phyloP scores from a whole-genome alignment of 2,888 invertebrate genomes.

The Agrochola lota region DNA sequence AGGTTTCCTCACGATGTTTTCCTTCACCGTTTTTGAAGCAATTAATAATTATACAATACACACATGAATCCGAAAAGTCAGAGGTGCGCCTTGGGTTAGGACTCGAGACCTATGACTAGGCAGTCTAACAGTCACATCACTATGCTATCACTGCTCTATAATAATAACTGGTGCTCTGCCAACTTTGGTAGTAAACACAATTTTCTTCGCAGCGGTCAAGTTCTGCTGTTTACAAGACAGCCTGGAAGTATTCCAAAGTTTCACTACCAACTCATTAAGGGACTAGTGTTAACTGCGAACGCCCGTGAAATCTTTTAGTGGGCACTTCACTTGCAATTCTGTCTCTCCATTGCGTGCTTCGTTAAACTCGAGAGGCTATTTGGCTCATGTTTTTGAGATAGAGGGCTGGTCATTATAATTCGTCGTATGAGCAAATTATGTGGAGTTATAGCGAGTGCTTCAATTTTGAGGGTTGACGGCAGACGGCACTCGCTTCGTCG shows the following conservation, averaged over 20 bases:
- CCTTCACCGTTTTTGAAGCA: no score
- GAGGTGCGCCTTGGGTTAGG: no score
- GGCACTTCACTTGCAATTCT: slow-evolving; percentile 81
- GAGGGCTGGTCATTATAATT: slow-evolving; percentile 69
- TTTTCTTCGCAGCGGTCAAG: slow-evolving; percentile 62
- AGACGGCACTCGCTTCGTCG: slow-evolving; percentile 17
- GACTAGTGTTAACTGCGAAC: slow-evolving; percentile 85
- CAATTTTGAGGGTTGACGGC: slow-evolving; percentile 29
- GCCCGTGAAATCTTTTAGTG: slow-evolving; percentile 87
- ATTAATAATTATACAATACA: no score
- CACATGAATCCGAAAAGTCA: no score
- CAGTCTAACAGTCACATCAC: no score
- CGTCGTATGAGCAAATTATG: slow-evolving; percentile 50
- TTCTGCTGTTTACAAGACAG: slow-evolving; percentile 81
- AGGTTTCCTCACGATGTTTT: no score
- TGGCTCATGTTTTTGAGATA: slow-evolving; percentile 79
- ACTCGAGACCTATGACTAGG: no score
- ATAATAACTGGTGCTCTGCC: slow-evolving; percentile 49
- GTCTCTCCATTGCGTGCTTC: slow-evolving; percentile 81
- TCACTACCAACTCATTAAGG: slow-evolving; percentile 85
- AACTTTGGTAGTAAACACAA: slow-evolving; percentile 56
- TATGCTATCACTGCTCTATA: neutral
- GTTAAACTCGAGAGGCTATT: slow-evolving; percentile 86
- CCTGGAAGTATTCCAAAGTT: slow-evolving; percentile 87
- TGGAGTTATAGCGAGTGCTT: slow-evolving; percentile 34